Percentiles rank a stretch among this genome's conserved stretches.
phyloP scores from a whole-genome alignment of 2,888 invertebrate species.

The Eristalis tenax region DNA sequence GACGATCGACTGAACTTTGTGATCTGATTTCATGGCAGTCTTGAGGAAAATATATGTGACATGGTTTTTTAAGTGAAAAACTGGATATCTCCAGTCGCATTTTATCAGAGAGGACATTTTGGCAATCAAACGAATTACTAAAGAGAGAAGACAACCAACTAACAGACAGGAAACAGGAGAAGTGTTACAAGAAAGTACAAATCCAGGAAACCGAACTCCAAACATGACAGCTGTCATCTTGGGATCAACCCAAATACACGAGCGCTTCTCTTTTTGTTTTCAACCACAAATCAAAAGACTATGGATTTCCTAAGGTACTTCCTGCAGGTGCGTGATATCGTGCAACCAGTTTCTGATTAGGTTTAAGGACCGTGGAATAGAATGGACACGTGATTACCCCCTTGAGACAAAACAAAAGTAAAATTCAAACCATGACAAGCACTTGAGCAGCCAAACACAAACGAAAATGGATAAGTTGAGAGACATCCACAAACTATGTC shows the following conservation, averaged over 20 bases:
- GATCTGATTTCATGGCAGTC: background rate
- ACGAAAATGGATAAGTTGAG: background rate
- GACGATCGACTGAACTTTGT: background rate
- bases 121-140: too few relatives aligned
- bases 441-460: background rate
- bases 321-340: background rate
- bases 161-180: too few relatives aligned
- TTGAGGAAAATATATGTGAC: background rate
- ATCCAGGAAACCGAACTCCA: background rate
- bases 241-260: background rate
- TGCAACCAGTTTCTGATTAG: background rate
- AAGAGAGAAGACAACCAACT: too few relatives aligned
- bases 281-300: background rate
- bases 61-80: too few relatives aligned
- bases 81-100: too few relatives aligned
- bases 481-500: background rate
- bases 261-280: background rate
- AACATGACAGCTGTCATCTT: background rate
- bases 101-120: too few relatives aligned
- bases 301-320: background rate
- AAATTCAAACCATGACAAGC: too few relatives aligned
- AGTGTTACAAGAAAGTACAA: too few relatives aligned
- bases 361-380: background rate
- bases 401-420: background rate
- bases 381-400: background rate